These are phyloP conservation scores for Heliocidaris erythrogramma DNA, from an alignment of 35 echinoderm and acorn worm species.

Conservation along the genomic window DNA sequence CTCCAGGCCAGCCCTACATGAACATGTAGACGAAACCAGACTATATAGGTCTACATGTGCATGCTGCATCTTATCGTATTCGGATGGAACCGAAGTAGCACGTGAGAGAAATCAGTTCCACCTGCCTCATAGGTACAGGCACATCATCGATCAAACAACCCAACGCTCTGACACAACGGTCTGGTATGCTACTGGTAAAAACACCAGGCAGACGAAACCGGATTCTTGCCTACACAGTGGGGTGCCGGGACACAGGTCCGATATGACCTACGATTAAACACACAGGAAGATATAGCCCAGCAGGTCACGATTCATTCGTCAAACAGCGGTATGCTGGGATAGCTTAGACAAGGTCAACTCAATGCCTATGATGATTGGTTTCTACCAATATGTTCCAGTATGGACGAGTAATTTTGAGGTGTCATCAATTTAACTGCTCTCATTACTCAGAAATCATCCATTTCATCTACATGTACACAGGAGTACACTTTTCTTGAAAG, in stretches of 20 bases:
- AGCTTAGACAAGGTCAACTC: background rate
- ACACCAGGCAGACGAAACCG: background rate
- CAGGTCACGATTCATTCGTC: background rate
- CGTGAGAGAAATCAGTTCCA: background rate
- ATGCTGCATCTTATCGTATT: background rate
- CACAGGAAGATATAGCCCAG: background rate
- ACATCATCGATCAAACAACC: background rate
- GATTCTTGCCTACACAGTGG: background rate
- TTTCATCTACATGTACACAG: too few relatives aligned
- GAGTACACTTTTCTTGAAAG: too few relatives aligned
- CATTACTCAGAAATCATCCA: too few relatives aligned
- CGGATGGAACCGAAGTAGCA: background rate
- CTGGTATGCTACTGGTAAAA: constrained; percentile 2
- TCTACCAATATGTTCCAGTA: background rate
- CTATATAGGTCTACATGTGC: too few relatives aligned
- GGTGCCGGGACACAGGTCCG: background rate
- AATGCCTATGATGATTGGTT: background rate
- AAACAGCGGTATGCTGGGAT: background rate
- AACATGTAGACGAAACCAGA: too few relatives aligned
- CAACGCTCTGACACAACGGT: background rate
- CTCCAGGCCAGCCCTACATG: too few relatives aligned
- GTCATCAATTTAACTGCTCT: background rate
- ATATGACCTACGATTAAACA: background rate
- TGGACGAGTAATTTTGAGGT: background rate
- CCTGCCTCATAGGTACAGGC: background rate